Conservation (phyloP, 2,888 invertebrate species). For the Drosophila stalkeri region DNA sequence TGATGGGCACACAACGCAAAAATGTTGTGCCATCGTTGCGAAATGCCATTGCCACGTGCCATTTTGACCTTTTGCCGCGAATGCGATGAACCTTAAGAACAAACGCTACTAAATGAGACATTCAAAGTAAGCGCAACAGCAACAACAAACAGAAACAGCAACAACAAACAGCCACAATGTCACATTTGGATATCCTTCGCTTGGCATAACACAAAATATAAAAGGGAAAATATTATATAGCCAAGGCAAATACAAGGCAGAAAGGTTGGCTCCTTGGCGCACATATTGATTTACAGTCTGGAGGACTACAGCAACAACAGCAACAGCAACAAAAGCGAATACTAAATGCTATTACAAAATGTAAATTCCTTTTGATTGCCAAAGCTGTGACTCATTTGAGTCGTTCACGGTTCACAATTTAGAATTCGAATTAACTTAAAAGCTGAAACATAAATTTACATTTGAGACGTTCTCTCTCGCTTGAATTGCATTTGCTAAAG, state of each 20-base stretch:
- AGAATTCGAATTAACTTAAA: constrained; percentile 10
- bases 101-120: constrained; percentile 69
- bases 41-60: constrained; percentile 60
- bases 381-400: constrained; percentile 38
- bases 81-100: constrained; percentile 71
- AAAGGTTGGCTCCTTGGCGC: constrained; percentile 26
- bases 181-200: constrained; percentile 69
- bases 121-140: constrained; percentile 47
- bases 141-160: constrained; percentile 11
- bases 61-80: constrained; percentile 51
- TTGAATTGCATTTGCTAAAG: not conserved
- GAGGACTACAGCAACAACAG: constrained; percentile 28
- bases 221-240: constrained; percentile 8
- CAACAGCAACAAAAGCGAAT: constrained; percentile 18
- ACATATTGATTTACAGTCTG: constrained; percentile 51
- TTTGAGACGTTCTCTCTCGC: constrained; percentile 1
- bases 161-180: constrained; percentile 51
- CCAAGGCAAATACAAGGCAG: constrained; percentile 42
- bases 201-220: constrained; percentile 38
- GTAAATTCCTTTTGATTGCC: constrained; percentile 40
- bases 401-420: constrained; percentile 18
- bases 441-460: constrained; percentile 6
- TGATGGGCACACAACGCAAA: constrained; percentile 8
- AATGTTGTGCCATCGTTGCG: constrained; percentile 13
- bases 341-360: constrained; percentile 28